These are phyloP conservation scores for Orussus abietinus DNA, from an alignment of 1,140 invertebrate species.

Conservation along the genomic window DNA sequence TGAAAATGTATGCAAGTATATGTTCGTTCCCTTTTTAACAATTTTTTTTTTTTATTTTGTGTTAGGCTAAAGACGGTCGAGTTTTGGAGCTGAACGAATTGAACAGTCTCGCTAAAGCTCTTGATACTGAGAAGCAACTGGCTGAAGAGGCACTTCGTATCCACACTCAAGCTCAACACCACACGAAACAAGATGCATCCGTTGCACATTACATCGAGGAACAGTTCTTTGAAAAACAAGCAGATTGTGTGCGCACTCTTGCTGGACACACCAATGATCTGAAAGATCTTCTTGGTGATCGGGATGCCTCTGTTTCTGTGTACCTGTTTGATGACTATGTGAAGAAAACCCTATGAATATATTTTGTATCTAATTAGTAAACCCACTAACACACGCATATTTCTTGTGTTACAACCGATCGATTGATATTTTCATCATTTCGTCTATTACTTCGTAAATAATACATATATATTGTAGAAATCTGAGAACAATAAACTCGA, in stretches of 20 bases:
- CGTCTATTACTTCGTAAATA: too few species aligned
- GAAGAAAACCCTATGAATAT: constrained; percentile 52
- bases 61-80: constrained; percentile 31
- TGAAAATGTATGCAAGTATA: neutral
- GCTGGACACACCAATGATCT: constrained; percentile 71
- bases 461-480: too few species aligned
- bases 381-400: too few species aligned
- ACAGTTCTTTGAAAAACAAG: constrained; percentile 66
- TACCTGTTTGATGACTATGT: constrained; percentile 78
- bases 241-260: constrained; percentile 62
- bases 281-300: constrained; percentile 60
- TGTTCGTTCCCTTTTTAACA: neutral
- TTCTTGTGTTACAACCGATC: too few species aligned
- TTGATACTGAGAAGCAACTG: constrained; percentile 70
- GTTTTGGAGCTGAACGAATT: constrained; percentile 58
- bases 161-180: constrained; percentile 48
- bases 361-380: neutral
- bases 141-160: constrained; percentile 65
- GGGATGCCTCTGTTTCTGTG: constrained; percentile 61
- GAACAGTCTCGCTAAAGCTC: constrained; percentile 66
- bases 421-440: too few species aligned
- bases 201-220: constrained; percentile 71
- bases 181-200: constrained; percentile 36
- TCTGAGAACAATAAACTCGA: too few species aligned
- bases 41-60: constrained; percentile 3